phyloP scores from a whole-genome alignment of 2,797 vertebrate species.

The Cynopterus sphinx region DNA sequence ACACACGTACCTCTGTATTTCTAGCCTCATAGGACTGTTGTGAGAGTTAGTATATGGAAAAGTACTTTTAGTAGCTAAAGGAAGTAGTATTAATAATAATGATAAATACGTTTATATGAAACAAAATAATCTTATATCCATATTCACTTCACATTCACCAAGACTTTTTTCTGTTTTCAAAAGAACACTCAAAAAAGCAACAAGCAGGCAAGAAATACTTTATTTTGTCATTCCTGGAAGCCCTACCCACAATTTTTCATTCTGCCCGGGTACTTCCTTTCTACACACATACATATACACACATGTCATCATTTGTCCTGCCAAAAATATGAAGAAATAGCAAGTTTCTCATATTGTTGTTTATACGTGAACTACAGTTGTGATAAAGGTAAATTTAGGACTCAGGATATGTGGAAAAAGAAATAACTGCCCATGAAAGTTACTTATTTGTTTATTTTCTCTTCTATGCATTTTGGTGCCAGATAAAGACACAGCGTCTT shows the following conservation, averaged over 20 bases:
- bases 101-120: neutral
- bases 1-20: neutral
- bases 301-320: neutral
- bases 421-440: neutral
- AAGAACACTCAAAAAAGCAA: neutral
- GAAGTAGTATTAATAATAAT: neutral
- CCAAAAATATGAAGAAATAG: constrained; percentile 38
- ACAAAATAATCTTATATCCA: constrained; percentile 7
- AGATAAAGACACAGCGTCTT: constrained; percentile 9
- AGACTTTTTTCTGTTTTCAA: neutral
- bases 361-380: constrained; percentile 25
- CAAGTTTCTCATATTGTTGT: neutral
- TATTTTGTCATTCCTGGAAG: neutral
- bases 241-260: neutral
- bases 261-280: neutral
- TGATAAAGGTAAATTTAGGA: constrained; percentile 22
- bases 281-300: neutral
- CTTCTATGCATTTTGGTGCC: neutral
- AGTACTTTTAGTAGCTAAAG: constrained; percentile 6
- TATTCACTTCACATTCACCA: neutral
- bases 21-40: neutral
- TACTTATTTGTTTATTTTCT: constrained; percentile 22
- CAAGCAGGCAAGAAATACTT: neutral
- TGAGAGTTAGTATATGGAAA: neutral
- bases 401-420: neutral